These are phyloP conservation scores for Polyploca ridens DNA, from an alignment of 2,888 invertebrate genomes.

Conservation along the genomic window DNA sequence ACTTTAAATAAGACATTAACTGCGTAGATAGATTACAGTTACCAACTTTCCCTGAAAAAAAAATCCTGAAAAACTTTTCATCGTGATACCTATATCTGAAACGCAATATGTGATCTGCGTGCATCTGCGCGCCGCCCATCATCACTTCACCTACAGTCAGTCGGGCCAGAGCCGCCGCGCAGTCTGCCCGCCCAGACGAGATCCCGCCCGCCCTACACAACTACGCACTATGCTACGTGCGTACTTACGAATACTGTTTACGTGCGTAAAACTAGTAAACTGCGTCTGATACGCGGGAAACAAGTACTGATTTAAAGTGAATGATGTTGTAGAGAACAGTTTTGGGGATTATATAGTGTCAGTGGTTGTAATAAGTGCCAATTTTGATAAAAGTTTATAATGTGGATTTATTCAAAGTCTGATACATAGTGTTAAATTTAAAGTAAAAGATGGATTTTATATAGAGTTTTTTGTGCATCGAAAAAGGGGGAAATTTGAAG, in stretches of 20 bases:
- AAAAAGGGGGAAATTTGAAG: background rate
- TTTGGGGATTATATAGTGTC: background rate
- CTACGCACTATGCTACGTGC: background rate
- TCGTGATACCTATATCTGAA: conserved; percentile 9
- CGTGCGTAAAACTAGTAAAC: too few species aligned
- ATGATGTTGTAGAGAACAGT: background rate
- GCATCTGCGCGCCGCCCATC: conserved; percentile 28
- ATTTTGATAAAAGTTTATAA: background rate
- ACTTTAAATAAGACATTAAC: too few species aligned
- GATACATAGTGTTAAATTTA: background rate
- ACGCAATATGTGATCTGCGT: conserved; percentile 15
- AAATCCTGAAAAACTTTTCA: background rate
- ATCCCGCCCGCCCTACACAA: conserved; percentile 29
- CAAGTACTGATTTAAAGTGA: too few species aligned
- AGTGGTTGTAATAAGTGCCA: background rate
- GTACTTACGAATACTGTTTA: background rate
- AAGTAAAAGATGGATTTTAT: background rate
- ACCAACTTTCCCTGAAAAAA: too few species aligned
- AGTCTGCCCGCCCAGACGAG: conserved; percentile 32
- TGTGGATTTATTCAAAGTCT: background rate
- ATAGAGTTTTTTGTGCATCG: background rate
- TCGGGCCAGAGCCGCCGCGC: conserved; percentile 42
- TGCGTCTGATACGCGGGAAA: background rate
- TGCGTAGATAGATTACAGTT: too few species aligned
- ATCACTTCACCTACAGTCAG: conserved; percentile 34